A percentile compares a stretch with the other conserved stretches of the same genome.
Conservation (phyloP, 2,888 invertebrate species). For the Coremacera marginata region DNA sequence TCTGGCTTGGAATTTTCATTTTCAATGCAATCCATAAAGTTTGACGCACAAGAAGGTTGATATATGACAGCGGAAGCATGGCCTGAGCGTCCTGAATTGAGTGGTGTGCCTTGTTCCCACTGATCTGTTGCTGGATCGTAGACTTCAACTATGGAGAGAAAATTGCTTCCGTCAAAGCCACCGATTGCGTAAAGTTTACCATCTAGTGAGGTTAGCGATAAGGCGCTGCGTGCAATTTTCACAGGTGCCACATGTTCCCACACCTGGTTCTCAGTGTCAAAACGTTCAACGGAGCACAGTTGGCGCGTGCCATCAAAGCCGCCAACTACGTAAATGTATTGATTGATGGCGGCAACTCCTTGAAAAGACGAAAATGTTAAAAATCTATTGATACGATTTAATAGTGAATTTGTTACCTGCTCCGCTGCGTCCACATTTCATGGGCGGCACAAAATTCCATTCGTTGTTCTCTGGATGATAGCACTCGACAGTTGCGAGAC, state of each 20-base stretch:
- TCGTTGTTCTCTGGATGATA: constrained; percentile 94
- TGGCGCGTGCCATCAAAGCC: constrained; percentile 92
- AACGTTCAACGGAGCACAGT: constrained; percentile 86
- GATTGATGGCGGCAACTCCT: constrained; percentile 87
- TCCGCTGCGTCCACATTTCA: constrained; percentile 85
- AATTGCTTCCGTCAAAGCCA: constrained; percentile 89
- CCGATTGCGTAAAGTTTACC: constrained; percentile 92
- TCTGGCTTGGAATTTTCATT: constrained; percentile 49
- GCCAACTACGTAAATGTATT: constrained; percentile 92
- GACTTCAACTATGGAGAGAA: constrained; percentile 88
- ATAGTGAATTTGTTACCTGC: constrained; percentile 73
- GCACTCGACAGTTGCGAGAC: constrained; percentile 86
- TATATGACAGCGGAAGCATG: constrained; percentile 93
- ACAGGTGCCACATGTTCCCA: constrained; percentile 86
- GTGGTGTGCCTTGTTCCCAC: constrained; percentile 83
- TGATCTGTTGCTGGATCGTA: constrained; percentile 83
- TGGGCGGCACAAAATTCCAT: constrained; percentile 85
- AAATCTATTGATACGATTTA: not conserved
- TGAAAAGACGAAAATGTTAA: constrained; percentile 43
- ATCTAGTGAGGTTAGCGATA: constrained; percentile 88
- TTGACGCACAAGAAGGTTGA: constrained; percentile 74
- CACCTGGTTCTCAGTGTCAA: constrained; percentile 83
- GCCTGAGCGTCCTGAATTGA: constrained; percentile 89
- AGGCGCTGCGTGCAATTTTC: constrained; percentile 85
- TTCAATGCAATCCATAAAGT: constrained; percentile 65